Evolutionary conservation across 2,113 vertebrate genomes (phyloP).

Genomic region (Martes martes): DNA sequence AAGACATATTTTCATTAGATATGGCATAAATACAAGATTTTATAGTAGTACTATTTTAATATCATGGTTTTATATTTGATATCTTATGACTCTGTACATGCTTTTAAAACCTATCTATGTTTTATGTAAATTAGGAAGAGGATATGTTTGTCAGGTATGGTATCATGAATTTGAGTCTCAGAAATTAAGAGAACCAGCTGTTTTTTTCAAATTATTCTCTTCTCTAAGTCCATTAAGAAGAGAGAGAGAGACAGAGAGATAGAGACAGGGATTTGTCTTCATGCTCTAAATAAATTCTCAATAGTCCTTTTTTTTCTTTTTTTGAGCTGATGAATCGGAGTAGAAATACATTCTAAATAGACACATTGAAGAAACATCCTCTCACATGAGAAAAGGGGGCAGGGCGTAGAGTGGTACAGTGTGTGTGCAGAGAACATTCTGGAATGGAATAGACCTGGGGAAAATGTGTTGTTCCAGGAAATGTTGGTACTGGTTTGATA

Average conservation of each 20-base stretch:
- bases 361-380: neutral
- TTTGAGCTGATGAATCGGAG: neutral
- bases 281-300: neutral
- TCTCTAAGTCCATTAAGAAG: neutral
- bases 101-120: neutral
- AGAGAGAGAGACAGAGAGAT: neutral
- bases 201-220: neutral
- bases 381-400: fast-evolving
- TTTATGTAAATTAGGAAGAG: neutral
- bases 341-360: neutral
- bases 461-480: neutral
- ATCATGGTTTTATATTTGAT: neutral
- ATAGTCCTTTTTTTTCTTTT: neutral
- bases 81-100: neutral
- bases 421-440: neutral
- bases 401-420: fast-evolving
- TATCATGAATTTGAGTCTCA: neutral
- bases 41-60: neutral
- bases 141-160: neutral
- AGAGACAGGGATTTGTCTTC: neutral
- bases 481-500: fast-evolving
- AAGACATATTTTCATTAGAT: neutral
- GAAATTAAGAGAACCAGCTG: neutral
- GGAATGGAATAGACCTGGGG: neutral
- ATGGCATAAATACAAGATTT: neutral